Percentiles rank a stretch among this genome's conserved stretches.
These are phyloP conservation scores for Rhagoletis zephyria DNA, from an alignment of 1,140 invertebrate species.

Conservation along the genomic window DNA sequence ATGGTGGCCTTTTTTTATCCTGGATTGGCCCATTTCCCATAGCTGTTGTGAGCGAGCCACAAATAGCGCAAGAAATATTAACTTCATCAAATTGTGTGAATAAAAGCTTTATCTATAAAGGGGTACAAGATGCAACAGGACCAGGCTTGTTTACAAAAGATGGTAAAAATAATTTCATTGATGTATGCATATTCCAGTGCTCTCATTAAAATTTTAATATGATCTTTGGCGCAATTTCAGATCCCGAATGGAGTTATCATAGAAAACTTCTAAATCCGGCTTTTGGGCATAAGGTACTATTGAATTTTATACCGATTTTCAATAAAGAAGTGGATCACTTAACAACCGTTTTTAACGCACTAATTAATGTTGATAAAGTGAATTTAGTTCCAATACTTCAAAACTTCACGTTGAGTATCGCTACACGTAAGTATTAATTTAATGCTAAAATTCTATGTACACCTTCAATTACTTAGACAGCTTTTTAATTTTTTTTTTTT, in stretches of 20 bases:
- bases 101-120: slow-evolving; percentile 66
- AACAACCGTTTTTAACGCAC: slow-evolving; percentile 56
- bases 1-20: slow-evolving; percentile 63
- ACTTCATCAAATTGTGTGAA: slow-evolving; percentile 68
- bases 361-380: slow-evolving; percentile 43
- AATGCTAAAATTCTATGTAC: neutral
- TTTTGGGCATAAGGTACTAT: slow-evolving; percentile 61
- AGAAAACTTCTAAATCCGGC: slow-evolving; percentile 62
- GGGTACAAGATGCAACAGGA: slow-evolving; percentile 65
- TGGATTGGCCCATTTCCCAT: slow-evolving; percentile 69
- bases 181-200: neutral
- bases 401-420: slow-evolving; percentile 60
- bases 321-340: slow-evolving; percentile 59
- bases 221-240: slow-evolving; percentile 50
- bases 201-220: neutral
- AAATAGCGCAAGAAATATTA: slow-evolving; percentile 66
- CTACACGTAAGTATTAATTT: slow-evolving; percentile 63
- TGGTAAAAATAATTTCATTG: slow-evolving; percentile 57
- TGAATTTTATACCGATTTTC: slow-evolving; percentile 64
- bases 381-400: slow-evolving; percentile 57
- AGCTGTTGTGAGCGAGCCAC: slow-evolving; percentile 64
- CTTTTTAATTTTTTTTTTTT: no score
- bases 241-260: slow-evolving; percentile 60
- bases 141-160: slow-evolving; percentile 64
- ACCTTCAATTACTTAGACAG: no score